A percentile compares a stretch with the other conserved stretches of the same genome.
Conservation (phyloP, 2,888 invertebrate species). For the Diarsia brunnea region DNA sequence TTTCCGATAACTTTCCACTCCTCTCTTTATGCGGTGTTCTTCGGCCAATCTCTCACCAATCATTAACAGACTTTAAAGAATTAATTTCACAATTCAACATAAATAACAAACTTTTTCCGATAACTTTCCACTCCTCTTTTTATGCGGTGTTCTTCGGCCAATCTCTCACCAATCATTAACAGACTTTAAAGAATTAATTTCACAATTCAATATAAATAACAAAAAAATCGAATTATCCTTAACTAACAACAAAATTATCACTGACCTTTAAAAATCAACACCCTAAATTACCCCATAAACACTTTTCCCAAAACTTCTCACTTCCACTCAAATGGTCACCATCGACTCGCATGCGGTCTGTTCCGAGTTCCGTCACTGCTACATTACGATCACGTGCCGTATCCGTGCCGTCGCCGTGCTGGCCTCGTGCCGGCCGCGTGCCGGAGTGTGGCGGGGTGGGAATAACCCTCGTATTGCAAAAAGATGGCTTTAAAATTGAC, state of each 20-base stretch:
- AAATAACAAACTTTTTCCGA: too few relatives aligned
- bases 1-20: too few relatives aligned
- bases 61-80: too few relatives aligned
- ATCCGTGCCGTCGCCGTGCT: slow-evolving; percentile 71
- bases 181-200: not conserved
- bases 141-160: not conserved
- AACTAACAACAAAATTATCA: not conserved
- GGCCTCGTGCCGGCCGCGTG: slow-evolving; percentile 58
- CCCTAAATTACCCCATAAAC: slow-evolving; percentile 54
- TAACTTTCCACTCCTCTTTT: too few relatives aligned
- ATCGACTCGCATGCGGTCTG: slow-evolving; percentile 76
- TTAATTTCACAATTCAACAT: too few relatives aligned
- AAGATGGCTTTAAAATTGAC: slow-evolving; percentile 69
- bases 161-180: not conserved
- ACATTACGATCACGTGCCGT: slow-evolving; percentile 76
- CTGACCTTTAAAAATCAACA: slow-evolving; percentile 19
- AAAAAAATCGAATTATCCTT: not conserved
- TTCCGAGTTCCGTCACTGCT: slow-evolving; percentile 77
- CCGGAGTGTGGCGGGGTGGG: slow-evolving; percentile 46
- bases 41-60: too few relatives aligned
- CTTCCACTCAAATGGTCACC: slow-evolving; percentile 79
- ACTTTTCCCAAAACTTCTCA: slow-evolving; percentile 70
- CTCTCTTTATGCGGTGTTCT: too few relatives aligned
- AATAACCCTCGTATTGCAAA: slow-evolving; percentile 78
- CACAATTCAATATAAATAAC: not conserved